Evolutionary conservation across 2,113 vertebrate genomes (phyloP).

Genomic region (Oncorhynchus keta): DNA sequence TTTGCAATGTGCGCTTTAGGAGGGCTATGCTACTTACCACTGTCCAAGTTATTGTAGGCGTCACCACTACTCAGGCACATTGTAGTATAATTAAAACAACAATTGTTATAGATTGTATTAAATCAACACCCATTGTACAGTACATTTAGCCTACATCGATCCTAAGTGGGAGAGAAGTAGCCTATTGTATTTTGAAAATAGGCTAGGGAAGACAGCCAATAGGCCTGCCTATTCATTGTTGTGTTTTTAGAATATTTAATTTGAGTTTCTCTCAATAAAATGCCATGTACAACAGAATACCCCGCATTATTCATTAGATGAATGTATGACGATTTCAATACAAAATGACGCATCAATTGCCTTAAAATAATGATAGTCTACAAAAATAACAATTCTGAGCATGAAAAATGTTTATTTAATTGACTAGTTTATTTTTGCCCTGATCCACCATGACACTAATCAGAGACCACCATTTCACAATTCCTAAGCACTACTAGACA

Average conservation of each 20-base stretch:
- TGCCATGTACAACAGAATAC: neutral
- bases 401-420: too few species aligned
- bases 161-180: neutral
- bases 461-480: neutral
- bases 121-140: neutral
- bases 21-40: neutral
- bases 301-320: too few species aligned
- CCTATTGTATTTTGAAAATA: too few species aligned
- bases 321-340: too few species aligned
- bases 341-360: too few species aligned
- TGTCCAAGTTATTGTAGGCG: neutral
- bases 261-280: neutral
- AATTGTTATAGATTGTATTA: neutral
- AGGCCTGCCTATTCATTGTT: neutral
- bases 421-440: too few species aligned
- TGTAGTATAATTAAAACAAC: neutral
- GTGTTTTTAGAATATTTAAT: neutral
- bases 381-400: too few species aligned
- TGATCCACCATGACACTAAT: too few species aligned
- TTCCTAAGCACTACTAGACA: neutral
- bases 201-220: neutral
- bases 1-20: neutral
- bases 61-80: too few species aligned
- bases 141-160: neutral
- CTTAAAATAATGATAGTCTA: too few species aligned